Conservation (phyloP, 2,888 invertebrate species). For the Protula sp. region DNA sequence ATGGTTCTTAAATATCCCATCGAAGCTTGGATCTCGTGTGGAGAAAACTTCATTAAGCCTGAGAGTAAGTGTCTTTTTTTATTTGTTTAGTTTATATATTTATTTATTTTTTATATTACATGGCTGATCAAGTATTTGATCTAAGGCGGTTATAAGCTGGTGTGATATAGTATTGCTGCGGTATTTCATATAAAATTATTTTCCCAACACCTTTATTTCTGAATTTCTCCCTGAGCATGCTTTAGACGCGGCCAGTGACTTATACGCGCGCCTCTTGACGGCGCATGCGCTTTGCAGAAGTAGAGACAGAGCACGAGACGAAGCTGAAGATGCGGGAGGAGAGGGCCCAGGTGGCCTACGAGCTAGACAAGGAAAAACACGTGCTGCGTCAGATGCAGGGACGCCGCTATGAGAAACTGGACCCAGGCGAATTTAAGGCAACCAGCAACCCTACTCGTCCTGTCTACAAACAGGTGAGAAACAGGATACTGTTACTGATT, state of each 20-base stretch:
- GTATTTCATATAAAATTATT: too few relatives aligned
- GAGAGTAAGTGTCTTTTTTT: slow-evolving; percentile 38
- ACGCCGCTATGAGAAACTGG: slow-evolving; percentile 41
- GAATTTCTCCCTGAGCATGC: too few relatives aligned
- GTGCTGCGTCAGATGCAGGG: slow-evolving; percentile 44
- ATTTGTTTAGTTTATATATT: neutral
- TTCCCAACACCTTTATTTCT: too few relatives aligned
- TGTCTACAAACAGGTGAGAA: slow-evolving; percentile 23
- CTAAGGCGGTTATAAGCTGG: neutral
- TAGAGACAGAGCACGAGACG: slow-evolving; percentile 41
- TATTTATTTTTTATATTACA: neutral
- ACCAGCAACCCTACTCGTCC: slow-evolving; percentile 45
- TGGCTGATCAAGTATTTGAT: neutral
- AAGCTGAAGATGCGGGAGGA: slow-evolving; percentile 43
- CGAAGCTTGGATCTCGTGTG: slow-evolving; percentile 52
- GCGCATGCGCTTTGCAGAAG: too few relatives aligned
- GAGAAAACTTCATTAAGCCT: slow-evolving; percentile 47
- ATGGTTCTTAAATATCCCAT: slow-evolving; percentile 48
- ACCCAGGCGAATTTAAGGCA: slow-evolving; percentile 41
- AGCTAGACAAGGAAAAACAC: slow-evolving; percentile 52
- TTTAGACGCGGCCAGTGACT: too few relatives aligned
- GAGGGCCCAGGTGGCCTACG: slow-evolving; percentile 44
- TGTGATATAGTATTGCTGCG: neutral
- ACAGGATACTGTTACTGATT: too few relatives aligned
- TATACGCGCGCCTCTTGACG: too few relatives aligned